These are phyloP conservation scores for Craterocephalus amniculus DNA, from an alignment of 2,797 vertebrate genomes.

Conservation along the genomic window DNA sequence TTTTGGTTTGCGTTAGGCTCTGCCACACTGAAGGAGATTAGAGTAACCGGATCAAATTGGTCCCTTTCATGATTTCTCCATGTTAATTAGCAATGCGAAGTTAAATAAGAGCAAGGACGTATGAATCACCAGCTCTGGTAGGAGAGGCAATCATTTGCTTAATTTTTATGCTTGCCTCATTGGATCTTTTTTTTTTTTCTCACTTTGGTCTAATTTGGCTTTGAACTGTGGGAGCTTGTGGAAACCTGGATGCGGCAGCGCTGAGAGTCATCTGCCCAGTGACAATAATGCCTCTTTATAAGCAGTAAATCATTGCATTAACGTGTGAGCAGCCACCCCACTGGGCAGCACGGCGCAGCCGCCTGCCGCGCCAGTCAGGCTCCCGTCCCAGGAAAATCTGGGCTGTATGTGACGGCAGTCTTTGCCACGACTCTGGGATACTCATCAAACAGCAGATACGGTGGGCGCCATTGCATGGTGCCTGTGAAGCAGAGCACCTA, in stretches of 20 bases:
- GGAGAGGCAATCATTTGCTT: slow-evolving; percentile 56
- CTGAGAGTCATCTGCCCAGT: slow-evolving; percentile 47
- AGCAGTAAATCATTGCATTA: slow-evolving; percentile 71
- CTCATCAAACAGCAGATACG: slow-evolving; percentile 47
- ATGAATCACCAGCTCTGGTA: slow-evolving; percentile 55
- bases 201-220: slow-evolving; percentile 60
- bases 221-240: slow-evolving; percentile 32
- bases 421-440: slow-evolving; percentile 57
- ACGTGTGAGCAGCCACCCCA: slow-evolving; percentile 54
- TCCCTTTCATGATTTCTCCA: slow-evolving; percentile 62
- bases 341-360: slow-evolving; percentile 39
- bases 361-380: slow-evolving; percentile 65
- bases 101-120: slow-evolving; percentile 54
- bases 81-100: slow-evolving; percentile 67
- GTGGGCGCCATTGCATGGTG: slow-evolving; percentile 24
- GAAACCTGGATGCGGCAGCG: slow-evolving; percentile 50
- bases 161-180: slow-evolving; percentile 59
- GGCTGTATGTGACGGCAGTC: slow-evolving; percentile 50
- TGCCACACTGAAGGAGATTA: slow-evolving; percentile 35
- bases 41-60: slow-evolving; percentile 55
- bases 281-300: slow-evolving; percentile 71
- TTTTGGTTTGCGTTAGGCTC: slow-evolving; percentile 16
- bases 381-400: slow-evolving; percentile 66
- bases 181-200: slow-evolving; percentile 32
- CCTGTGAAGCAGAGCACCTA: slow-evolving; percentile 58